Percentiles rank a stretch among this genome's conserved stretches.
Evolutionary conservation across 2,888 invertebrate species (phyloP).

Genomic region (Oligia latruncula): DNA sequence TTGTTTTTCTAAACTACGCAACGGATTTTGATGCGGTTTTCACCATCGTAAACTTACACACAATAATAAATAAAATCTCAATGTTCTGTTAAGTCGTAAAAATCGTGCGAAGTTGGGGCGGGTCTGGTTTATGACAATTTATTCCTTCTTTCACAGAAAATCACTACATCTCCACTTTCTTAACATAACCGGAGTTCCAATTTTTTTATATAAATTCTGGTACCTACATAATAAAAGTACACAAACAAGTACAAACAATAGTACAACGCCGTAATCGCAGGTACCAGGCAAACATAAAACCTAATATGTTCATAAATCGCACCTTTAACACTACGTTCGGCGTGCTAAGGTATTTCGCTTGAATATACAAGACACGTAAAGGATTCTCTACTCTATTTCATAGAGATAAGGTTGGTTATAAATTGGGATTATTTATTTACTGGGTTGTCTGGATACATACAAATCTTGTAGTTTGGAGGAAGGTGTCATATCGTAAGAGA

Average conservation of each 20-base stretch:
- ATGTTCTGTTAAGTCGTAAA: neutral
- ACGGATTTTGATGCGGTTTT: neutral
- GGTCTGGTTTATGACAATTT: neutral
- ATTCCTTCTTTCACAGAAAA: neutral
- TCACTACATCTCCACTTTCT: neutral
- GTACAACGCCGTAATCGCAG: constrained; percentile 66
- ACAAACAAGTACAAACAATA: constrained; percentile 49
- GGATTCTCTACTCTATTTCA: constrained; percentile 25
- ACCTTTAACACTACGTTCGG: constrained; percentile 67
- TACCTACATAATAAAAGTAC: constrained; percentile 17
- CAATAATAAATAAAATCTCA: neutral
- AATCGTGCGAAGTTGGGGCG: neutral
- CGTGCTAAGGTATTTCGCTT: constrained; percentile 53
- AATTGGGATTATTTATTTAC: constrained; percentile 20
- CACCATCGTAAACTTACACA: neutral
- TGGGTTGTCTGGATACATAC: constrained; percentile 27
- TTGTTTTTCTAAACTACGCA: neutral
- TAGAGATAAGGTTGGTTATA: constrained; percentile 36
- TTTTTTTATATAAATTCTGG: constrained; percentile 5
- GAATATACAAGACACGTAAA: constrained; percentile 35
- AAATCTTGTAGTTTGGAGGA: constrained; percentile 43
- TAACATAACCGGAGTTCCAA: neutral
- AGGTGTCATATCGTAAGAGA: constrained; percentile 27
- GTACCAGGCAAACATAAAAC: constrained; percentile 76
- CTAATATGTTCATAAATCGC: constrained; percentile 71